These are phyloP conservation scores for Platycercus adscitus DNA, from an alignment of 2,113 vertebrate species.

Conservation along the genomic window DNA sequence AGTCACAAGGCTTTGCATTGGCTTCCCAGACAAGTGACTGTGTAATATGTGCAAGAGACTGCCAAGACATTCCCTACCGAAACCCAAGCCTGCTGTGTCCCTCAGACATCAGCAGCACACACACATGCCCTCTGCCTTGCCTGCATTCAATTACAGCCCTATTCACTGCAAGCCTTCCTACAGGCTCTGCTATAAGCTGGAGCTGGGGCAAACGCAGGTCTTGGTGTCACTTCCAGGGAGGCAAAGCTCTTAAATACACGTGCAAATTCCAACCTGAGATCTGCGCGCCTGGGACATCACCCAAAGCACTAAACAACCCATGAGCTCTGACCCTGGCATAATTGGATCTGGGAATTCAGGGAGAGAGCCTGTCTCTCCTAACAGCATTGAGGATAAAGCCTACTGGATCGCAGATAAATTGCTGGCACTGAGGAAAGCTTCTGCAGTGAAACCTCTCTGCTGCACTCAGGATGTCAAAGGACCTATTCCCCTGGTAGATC, in stretches of 20 bases:
- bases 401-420: constrained; percentile 24
- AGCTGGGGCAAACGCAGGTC: neutral
- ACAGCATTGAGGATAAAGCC: neutral
- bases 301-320: constrained; percentile 27
- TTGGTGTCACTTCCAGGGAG: constrained; percentile 26
- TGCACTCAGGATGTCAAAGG: constrained; percentile 42
- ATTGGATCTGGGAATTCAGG: constrained; percentile 55
- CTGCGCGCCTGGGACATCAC: neutral
- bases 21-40: neutral
- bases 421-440: constrained; percentile 42
- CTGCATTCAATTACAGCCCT: neutral
- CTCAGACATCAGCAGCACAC: neutral
- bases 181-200: neutral
- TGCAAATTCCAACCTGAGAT: constrained; percentile 27
- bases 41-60: neutral
- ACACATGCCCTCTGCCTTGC: neutral
- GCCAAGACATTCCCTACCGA: neutral
- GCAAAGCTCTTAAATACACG: constrained; percentile 13
- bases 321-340: constrained; percentile 56
- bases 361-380: neutral
- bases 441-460: constrained; percentile 32
- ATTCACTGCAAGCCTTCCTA: neutral
- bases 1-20: neutral
- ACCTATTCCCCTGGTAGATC: constrained; percentile 43
- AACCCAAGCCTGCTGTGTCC: neutral